phyloP scores from a whole-genome alignment of 2,797 vertebrate genomes.

The Lithobates sylvaticus region DNA sequence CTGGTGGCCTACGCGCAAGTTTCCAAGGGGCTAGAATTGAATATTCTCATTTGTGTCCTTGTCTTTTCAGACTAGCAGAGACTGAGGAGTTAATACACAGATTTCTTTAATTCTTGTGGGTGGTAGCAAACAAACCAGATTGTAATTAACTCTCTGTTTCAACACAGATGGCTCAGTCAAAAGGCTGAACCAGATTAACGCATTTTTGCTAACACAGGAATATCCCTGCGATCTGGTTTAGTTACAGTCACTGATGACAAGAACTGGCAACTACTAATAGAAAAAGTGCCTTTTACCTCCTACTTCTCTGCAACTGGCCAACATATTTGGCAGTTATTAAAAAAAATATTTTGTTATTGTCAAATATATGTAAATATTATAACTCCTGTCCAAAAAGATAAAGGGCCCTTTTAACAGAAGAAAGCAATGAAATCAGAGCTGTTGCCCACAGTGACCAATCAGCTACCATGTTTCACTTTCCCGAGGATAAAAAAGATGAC shows the following conservation, averaged over 20 bases:
- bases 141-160: slow-evolving; percentile 32
- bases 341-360: too few relatives aligned
- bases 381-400: too few relatives aligned
- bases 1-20: not conserved
- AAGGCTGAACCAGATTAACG: slow-evolving; percentile 27
- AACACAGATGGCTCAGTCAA: slow-evolving; percentile 37
- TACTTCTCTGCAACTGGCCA: not conserved
- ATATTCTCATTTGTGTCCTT: not conserved
- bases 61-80: not conserved
- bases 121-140: not conserved
- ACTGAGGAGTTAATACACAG: slow-evolving; percentile 13
- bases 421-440: too few relatives aligned
- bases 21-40: not conserved
- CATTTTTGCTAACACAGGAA: slow-evolving; percentile 45
- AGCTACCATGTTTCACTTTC: too few relatives aligned
- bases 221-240: slow-evolving; percentile 46
- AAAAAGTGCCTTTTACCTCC: slow-evolving; percentile 3
- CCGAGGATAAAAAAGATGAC: too few relatives aligned
- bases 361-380: too few relatives aligned
- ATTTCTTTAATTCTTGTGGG: not conserved
- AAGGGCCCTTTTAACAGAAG: too few relatives aligned
- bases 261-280: slow-evolving; percentile 24
- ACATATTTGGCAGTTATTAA: too few relatives aligned
- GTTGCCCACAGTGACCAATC: too few relatives aligned
- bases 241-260: slow-evolving; percentile 24